These are phyloP conservation scores for Drosophila anceps DNA, from an alignment of 2,888 invertebrate genomes.

Conservation along the genomic window DNA sequence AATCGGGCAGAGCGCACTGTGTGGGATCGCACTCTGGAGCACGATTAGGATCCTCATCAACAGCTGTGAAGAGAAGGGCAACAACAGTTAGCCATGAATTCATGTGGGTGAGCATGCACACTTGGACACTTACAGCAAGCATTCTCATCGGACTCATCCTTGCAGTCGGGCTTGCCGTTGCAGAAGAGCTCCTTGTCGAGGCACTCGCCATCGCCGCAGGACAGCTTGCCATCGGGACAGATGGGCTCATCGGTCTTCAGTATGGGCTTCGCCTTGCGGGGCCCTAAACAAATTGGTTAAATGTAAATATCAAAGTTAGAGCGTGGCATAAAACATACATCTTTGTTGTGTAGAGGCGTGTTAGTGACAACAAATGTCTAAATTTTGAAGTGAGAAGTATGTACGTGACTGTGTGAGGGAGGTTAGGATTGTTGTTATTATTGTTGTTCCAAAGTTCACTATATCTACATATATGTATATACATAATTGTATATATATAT, in stretches of 20 bases:
- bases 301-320: slow-evolving; percentile 10
- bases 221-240: slow-evolving; percentile 95
- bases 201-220: slow-evolving; percentile 97
- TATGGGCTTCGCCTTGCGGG: slow-evolving; percentile 94
- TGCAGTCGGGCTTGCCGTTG: slow-evolving; percentile 96
- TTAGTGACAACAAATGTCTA: slow-evolving; percentile 73
- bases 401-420: slow-evolving; percentile 42
- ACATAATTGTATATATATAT: neutral
- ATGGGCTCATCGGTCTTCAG: slow-evolving; percentile 97
- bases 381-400: slow-evolving; percentile 75
- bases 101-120: neutral
- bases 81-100: neutral
- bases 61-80: slow-evolving; percentile 87
- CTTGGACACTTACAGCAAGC: slow-evolving; percentile 93
- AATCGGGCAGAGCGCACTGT: slow-evolving; percentile 95
- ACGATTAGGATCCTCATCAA: slow-evolving; percentile 95
- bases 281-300: slow-evolving; percentile 87
- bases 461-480: slow-evolving; percentile 40
- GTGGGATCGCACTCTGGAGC: slow-evolving; percentile 96
- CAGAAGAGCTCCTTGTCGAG: slow-evolving; percentile 96
- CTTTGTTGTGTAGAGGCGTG: slow-evolving; percentile 8
- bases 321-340: neutral
- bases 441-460: slow-evolving; percentile 50
- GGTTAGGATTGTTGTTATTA: slow-evolving; percentile 36
- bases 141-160: slow-evolving; percentile 97